Conservation (phyloP, 2,888 invertebrate species). For the Ceramica pisi region DNA sequence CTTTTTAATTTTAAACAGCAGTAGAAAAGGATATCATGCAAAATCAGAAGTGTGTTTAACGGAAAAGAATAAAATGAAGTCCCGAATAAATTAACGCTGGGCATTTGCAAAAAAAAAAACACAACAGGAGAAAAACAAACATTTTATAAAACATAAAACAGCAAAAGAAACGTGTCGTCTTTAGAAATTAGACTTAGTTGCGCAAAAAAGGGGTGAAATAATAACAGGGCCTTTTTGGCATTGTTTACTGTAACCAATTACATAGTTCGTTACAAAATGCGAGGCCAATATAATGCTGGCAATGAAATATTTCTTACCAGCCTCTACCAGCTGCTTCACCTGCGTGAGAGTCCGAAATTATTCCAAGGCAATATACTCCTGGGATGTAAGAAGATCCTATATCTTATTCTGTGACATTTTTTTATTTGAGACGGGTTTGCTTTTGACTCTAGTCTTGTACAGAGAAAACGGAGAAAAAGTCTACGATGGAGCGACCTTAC, state of each 20-base stretch:
- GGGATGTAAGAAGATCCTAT: too few relatives aligned
- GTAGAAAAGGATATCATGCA: conserved; percentile 36
- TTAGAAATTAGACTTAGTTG: conserved; percentile 63
- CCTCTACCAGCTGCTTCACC: too few relatives aligned
- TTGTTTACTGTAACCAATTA: conserved; percentile 71
- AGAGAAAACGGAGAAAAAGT: too few relatives aligned
- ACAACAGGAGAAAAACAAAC: conserved; percentile 25
- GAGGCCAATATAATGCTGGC: conserved; percentile 58
- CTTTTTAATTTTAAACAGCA: conserved; percentile 10
- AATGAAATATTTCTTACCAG: conserved; percentile 40
- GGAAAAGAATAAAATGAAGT: conserved; percentile 25
- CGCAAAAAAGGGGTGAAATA: conserved; percentile 68
- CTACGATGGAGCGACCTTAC: too few relatives aligned
- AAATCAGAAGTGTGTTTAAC: conserved; percentile 33
- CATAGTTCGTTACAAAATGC: conserved; percentile 68
- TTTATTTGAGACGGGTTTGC: too few relatives aligned
- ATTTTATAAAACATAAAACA: conserved; percentile 40
- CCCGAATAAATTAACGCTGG: conserved; percentile 30
- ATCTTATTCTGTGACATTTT: too few relatives aligned
- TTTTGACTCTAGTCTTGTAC: too few relatives aligned
- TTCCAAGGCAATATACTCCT: too few relatives aligned
- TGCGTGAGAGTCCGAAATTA: too few relatives aligned
- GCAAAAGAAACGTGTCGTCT: conserved; percentile 61
- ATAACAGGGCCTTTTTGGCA: conserved; percentile 58
- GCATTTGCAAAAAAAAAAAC: conserved; percentile 37